These are phyloP conservation scores for Tipula helvola DNA, from an alignment of 2,888 invertebrate species.

Conservation along the genomic window DNA sequence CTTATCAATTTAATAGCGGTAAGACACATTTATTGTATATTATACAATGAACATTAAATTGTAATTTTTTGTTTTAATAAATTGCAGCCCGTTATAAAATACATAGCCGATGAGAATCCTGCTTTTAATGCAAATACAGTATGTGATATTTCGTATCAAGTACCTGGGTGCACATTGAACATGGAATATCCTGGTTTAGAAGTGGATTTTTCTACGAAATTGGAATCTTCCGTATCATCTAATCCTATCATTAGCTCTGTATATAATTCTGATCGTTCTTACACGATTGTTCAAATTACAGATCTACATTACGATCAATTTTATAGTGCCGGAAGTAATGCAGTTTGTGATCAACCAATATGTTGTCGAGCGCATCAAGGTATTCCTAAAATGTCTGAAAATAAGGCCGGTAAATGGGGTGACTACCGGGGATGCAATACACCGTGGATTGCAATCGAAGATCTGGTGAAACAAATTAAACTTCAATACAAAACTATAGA, in stretches of 20 bases:
- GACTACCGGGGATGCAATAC: slow-evolving; percentile 67
- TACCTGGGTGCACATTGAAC: slow-evolving; percentile 23
- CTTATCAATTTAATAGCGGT: not conserved
- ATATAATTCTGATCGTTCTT: slow-evolving; percentile 14
- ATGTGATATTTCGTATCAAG: slow-evolving; percentile 28
- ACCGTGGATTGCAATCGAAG: slow-evolving; percentile 54
- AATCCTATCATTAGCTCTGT: not conserved
- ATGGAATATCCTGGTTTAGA: slow-evolving; percentile 22
- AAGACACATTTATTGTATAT: too few species aligned
- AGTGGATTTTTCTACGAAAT: not conserved
- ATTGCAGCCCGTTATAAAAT: slow-evolving; percentile 27
- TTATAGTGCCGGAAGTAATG: slow-evolving; percentile 53
- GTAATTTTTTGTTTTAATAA: too few species aligned
- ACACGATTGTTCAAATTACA: slow-evolving; percentile 36
- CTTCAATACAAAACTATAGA: slow-evolving; percentile 36
- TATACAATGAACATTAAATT: too few species aligned
- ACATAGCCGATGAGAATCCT: slow-evolving; percentile 44
- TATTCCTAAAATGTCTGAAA: slow-evolving; percentile 13
- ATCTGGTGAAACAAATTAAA: slow-evolving; percentile 45
- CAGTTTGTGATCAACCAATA: slow-evolving; percentile 59
- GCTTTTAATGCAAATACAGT: slow-evolving; percentile 38
- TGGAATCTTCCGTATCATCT: not conserved
- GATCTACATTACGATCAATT: slow-evolving; percentile 66
- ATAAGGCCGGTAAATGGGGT: slow-evolving; percentile 65
- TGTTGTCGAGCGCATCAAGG: slow-evolving; percentile 48